These are phyloP conservation scores for Epizoanthus illoricatus DNA, from an alignment of 92 coral and sea anemone species.

Conservation along the genomic window DNA sequence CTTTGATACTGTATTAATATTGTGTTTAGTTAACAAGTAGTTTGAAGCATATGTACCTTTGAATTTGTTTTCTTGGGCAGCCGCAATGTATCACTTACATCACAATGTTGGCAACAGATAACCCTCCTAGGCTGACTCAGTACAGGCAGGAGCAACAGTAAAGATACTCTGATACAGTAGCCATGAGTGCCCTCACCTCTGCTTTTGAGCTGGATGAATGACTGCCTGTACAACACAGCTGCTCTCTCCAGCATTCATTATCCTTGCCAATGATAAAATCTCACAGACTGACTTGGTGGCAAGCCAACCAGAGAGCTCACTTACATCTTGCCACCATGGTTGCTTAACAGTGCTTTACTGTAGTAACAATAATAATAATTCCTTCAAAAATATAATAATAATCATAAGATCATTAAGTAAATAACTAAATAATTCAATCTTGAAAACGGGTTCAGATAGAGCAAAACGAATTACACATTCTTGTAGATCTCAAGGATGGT, in stretches of 20 bases:
- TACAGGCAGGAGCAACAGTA: conserved; percentile 64
- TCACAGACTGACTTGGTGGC: conserved; percentile 70
- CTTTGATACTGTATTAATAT: too few species aligned
- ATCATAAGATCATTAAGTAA: too few species aligned
- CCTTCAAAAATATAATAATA: too few species aligned
- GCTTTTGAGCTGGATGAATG: conserved; percentile 57
- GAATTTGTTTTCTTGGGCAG: conserved; percentile 30
- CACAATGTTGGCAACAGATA: conserved; percentile 68
- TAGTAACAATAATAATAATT: too few species aligned
- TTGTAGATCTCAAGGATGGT: too few species aligned
- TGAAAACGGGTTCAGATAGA: too few species aligned
- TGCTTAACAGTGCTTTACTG: conserved; percentile 30
- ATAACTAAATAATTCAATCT: too few species aligned
- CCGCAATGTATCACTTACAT: conserved; percentile 55
- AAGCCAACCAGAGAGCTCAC: conserved; percentile 86
- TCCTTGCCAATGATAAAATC: conserved; percentile 42
- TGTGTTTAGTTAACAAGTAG: neutral
- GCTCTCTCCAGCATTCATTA: conserved; percentile 24
- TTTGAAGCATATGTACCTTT: conserved; percentile 41
- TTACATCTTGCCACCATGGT: conserved; percentile 77
- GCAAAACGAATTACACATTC: too few species aligned
- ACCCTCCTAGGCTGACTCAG: conserved; percentile 43
- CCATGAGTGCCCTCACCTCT: conserved; percentile 1
- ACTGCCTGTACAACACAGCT: conserved; percentile 73
- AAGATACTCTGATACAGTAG: conserved; percentile 54